A percentile compares a stretch with the other conserved stretches of the same genome.
Evolutionary conservation across 2,888 invertebrate genomes (phyloP).

Genomic region (Tridacna gigas): DNA sequence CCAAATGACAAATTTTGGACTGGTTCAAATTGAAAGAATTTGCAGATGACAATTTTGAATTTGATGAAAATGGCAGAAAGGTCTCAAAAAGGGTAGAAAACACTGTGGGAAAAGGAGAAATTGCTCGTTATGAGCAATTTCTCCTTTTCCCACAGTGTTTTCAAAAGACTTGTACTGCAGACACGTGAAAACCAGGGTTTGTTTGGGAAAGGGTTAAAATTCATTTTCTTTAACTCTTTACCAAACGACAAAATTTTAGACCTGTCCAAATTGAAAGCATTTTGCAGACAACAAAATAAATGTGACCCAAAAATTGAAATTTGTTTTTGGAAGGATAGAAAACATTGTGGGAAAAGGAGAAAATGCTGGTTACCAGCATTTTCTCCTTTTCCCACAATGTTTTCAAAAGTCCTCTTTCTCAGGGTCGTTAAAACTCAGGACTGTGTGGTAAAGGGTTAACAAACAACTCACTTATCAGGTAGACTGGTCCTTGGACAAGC

Average conservation of each 20-base stretch:
- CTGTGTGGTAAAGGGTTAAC: not conserved
- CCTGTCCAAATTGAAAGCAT: not conserved
- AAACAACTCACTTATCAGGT: too few species aligned
- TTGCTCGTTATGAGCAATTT: not conserved
- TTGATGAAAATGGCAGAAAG: not conserved
- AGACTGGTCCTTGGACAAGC: too few species aligned
- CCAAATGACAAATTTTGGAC: not conserved
- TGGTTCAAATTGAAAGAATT: not conserved
- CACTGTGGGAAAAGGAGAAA: constrained; percentile 8
- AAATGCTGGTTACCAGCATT: constrained; percentile 8
- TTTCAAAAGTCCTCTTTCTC: not conserved
- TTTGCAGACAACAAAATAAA: not conserved
- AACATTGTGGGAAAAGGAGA: too few species aligned
- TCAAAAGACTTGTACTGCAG: too few species aligned
- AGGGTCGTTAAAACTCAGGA: not conserved
- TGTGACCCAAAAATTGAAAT: not conserved
- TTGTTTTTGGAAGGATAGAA: not conserved
- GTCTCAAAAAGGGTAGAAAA: not conserved
- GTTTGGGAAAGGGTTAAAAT: not conserved
- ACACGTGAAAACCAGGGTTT: not conserved
- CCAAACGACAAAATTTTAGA: not conserved
- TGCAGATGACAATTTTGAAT: not conserved
- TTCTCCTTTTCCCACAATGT: constrained; percentile 6
- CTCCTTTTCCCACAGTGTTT: constrained; percentile 2
- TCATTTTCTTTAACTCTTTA: not conserved